Base-by-base conservation (phyloP, 2,888 invertebrate genomes). In the Flexamia atlantica region DNA sequence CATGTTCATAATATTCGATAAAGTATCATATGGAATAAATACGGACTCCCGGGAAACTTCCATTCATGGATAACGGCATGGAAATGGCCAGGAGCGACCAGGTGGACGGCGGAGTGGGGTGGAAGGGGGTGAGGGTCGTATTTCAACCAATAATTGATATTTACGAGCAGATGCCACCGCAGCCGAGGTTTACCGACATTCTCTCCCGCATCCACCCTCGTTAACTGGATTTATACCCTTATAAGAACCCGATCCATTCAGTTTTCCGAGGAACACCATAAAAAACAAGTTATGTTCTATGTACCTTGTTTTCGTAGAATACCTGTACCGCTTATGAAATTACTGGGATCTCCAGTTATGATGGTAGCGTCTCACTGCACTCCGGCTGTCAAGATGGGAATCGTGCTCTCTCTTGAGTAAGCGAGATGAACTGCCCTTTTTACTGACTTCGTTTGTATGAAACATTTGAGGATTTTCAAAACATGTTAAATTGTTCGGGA, bases 131-230 rank as follows among this genome's bases (percentile, higher is more conserved):
- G 17, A 36, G 9, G 9, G 23, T 23, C 72, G 72, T 72, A 72
- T 72, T 72, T 72, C 72, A 72, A n/a, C 72, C 72, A 72, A 72
- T 72, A 72, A 72, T 72, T 72, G 72, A 72, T 72, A 72, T 72
- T 72, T 72, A 72, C 36, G 72, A 42, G 40, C 72, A 25, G 32
- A 42, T 25, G 23, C 72, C n/a, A 9, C 42, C 36, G 36, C 9
- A 36, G 9, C 36, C 36, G 9, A 36, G 36, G 42, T 36, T 72
- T 72, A 72, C 72, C 17, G 72, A 23, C 72, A 23, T 36, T 42
- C 42, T 72, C 36, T 36, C 36, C 36, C 36, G 36, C 9, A 36
- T 36, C 72, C 42, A 4, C 72, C 32, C 68, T 68, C 32, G 68
- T 68, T 68, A 68, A 30, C 30, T 10, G n/a, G 68, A 68, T 68